A percentile compares a stretch with the other conserved stretches of the same genome.
Evolutionary conservation across 2,797 vertebrate genomes (phyloP).

Genomic region (Vespertilio murinus): DNA sequence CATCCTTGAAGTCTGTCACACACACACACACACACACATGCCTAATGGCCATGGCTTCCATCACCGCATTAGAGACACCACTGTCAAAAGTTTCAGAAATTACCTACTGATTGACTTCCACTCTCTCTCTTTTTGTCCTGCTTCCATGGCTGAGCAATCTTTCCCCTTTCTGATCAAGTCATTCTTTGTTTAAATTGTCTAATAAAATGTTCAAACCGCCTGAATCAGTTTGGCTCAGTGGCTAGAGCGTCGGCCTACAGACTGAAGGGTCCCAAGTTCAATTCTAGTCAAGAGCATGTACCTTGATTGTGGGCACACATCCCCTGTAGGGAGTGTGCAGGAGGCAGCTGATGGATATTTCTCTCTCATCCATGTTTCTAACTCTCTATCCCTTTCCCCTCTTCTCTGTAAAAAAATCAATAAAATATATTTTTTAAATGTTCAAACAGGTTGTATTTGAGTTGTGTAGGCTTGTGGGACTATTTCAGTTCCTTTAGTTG

Average conservation of each 20-base stretch:
- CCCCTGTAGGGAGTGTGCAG: too few species aligned
- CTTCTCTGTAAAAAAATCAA: too few species aligned
- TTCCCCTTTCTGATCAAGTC: not conserved
- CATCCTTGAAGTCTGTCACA: not conserved
- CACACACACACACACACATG: not conserved
- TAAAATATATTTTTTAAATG: not conserved
- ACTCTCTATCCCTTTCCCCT: too few species aligned
- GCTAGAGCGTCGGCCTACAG: too few species aligned
- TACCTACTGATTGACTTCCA: not conserved
- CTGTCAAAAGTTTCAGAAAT: not conserved
- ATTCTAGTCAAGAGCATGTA: too few species aligned
- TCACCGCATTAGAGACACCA: fast-evolving
- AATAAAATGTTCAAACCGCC: not conserved
- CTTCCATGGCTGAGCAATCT: not conserved
- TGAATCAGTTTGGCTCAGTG: too few species aligned
- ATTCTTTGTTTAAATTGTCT: not conserved
- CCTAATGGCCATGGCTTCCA: not conserved
- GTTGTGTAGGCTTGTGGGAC: not conserved
- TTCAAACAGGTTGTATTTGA: not conserved
- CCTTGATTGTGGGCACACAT: too few species aligned
- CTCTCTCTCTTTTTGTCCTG: not conserved
- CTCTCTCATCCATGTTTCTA: too few species aligned
- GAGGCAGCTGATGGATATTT: too few species aligned
- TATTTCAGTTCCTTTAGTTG: not conserved
- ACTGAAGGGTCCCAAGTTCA: too few species aligned